Evolutionary conservation across 2,888 invertebrate genomes (phyloP).

Genomic region (Orthosia gothica): DNA sequence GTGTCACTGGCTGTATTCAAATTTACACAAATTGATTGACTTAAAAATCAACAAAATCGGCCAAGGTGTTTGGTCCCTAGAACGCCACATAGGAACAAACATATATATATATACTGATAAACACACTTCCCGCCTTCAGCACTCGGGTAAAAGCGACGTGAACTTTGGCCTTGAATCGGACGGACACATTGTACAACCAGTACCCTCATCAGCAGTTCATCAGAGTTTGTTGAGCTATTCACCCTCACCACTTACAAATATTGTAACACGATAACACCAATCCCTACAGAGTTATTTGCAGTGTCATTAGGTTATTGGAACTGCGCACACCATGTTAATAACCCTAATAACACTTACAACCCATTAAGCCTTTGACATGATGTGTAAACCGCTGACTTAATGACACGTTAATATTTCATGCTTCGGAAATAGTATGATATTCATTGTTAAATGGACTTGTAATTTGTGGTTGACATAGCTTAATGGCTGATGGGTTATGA

Average conservation of each 20-base stretch:
- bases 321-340: slow-evolving; percentile 36
- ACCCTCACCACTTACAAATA: slow-evolving; percentile 11
- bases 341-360: slow-evolving; percentile 44
- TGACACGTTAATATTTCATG: slow-evolving; percentile 54
- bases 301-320: slow-evolving; percentile 54
- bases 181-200: too few species aligned
- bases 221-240: not conserved
- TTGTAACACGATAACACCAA: slow-evolving; percentile 46
- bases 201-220: not conserved
- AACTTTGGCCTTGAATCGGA: too few species aligned
- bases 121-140: too few species aligned
- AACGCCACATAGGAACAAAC: too few species aligned
- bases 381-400: slow-evolving; percentile 37
- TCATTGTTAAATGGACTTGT: slow-evolving; percentile 21
- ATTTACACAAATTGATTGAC: too few species aligned
- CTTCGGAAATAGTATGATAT: slow-evolving; percentile 20
- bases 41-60: too few species aligned
- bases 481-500: not conserved
- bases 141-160: too few species aligned
- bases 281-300: slow-evolving; percentile 40
- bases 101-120: too few species aligned
- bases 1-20: too few species aligned
- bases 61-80: too few species aligned
- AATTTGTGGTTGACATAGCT: not conserved
- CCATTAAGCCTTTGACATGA: slow-evolving; percentile 52